Base-by-base conservation (phyloP, 2,113 vertebrate genomes). In the Coreoperca whiteheadi region DNA sequence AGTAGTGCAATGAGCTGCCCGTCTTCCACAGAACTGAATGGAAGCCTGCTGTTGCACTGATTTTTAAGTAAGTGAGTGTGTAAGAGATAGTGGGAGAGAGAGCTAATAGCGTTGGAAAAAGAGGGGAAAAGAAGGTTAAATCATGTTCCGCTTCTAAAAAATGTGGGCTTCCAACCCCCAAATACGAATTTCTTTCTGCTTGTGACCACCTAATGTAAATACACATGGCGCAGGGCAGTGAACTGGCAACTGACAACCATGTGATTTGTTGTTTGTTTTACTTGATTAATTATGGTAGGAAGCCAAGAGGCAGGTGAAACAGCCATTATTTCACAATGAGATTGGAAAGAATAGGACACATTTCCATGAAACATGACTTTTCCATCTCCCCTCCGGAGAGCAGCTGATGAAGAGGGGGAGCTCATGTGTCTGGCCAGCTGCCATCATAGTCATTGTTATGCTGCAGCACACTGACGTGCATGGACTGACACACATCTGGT, bases 281-380 rank as follows among this genome's bases (percentile, higher is more conserved):
- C 39, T 43, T 64, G 59, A 87, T 72, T 76, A 25, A 76, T 34
- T 46, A 30, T 57, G 37, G 14, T 9, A 23, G 23, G 39, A 70
- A 48, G 30, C 51, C 7, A 23, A 32, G 2, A 23, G 23, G 18
- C 56, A 71, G 54, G 39, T 12, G 25, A 80, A 86, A n/a, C 72
- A 53, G 32, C 7, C 48, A 11, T 23, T 66, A 41, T 66, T 66
- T n/a, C 59, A n/a, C 51, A 51, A 2, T 0, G 30, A 60, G 25
- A 66, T 1, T 56, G 64, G 21, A 77, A 63, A 43, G 37, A 76
- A 57, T 14, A 8, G 8, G 50, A 65, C n/a, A 64, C 12, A 53
- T 86, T 81, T 87, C 37, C 75, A 71, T 81, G 63, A 78, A 83
- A 65, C 10, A 63, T 63, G 37, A 28, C 28, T 80, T 69, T 82